Evolutionary conservation across 2,888 invertebrate genomes (phyloP).

Genomic region (Candidula unifasciata): DNA sequence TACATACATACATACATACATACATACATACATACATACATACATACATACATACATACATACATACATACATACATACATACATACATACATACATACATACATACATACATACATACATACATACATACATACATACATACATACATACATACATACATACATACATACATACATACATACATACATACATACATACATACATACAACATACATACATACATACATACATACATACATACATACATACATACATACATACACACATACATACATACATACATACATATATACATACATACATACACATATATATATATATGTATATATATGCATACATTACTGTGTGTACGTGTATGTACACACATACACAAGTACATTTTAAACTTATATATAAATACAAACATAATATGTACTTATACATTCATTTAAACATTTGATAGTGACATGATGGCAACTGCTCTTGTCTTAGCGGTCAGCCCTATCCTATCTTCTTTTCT

Average conservation of each 20-base stretch:
- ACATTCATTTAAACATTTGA: no score
- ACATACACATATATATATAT: not conserved
- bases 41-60: not conserved
- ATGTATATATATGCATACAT: no score
- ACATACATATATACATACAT: conserved; percentile 22
- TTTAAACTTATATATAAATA: no score
- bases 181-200: not conserved
- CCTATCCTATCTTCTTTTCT: no score
- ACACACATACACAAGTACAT: no score
- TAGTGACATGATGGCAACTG: no score
- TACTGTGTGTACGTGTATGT: no score
- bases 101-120: not conserved
- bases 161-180: not conserved
- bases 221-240: not conserved
- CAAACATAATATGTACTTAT: no score
- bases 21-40: not conserved
- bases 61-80: not conserved
- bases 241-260: no score
- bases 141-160: not conserved
- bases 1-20: not conserved
- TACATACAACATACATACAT: conserved; percentile 6
- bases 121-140: not conserved
- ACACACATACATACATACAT: conserved; percentile 2
- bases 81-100: conserved; percentile 1
- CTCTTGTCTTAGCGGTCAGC: no score